Percentiles rank a stretch among this genome's conserved stretches.
These are phyloP conservation scores for Tenualosa ilisha DNA, from an alignment of 2,797 vertebrate genomes.

Conservation along the genomic window DNA sequence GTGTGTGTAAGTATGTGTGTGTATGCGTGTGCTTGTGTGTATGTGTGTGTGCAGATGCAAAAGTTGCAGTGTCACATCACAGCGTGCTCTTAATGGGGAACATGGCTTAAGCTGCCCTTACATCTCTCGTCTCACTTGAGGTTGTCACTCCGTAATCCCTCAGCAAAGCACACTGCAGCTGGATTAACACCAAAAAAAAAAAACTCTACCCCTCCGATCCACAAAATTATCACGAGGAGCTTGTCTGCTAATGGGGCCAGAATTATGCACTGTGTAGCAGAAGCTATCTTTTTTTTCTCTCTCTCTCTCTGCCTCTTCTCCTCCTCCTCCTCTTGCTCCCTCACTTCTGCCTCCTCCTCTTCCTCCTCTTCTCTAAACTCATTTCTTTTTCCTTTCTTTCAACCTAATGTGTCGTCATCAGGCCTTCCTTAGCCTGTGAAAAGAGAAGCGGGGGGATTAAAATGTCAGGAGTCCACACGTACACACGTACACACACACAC, in stretches of 20 bases:
- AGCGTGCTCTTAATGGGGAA: slow-evolving; percentile 75
- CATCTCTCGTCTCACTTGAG: slow-evolving; percentile 65
- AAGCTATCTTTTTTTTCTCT: slow-evolving; percentile 16
- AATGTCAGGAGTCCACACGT: background rate
- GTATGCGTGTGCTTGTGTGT: slow-evolving; percentile 66
- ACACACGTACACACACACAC: background rate
- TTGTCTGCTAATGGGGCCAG: background rate
- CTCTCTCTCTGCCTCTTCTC: slow-evolving; percentile 11
- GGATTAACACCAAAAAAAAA: background rate
- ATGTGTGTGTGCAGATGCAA: slow-evolving; percentile 50
- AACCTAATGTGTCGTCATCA: background rate
- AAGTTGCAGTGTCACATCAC: slow-evolving; percentile 64
- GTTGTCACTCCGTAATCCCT: slow-evolving; percentile 72
- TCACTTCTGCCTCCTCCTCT: slow-evolving; percentile 30
- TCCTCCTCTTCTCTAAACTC: slow-evolving; percentile 7
- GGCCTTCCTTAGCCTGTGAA: background rate
- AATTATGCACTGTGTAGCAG: slow-evolving; percentile 12
- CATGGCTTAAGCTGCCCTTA: slow-evolving; percentile 53
- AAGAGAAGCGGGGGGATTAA: background rate
- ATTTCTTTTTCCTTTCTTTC: background rate
- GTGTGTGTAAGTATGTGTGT: slow-evolving; percentile 53
- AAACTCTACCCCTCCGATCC: background rate
- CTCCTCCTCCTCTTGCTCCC: slow-evolving; percentile 22
- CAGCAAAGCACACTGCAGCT: slow-evolving; percentile 36
- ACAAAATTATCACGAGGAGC: background rate